phyloP scores from a whole-genome alignment of 2,888 invertebrate genomes.

The Drosophila mulleri region DNA sequence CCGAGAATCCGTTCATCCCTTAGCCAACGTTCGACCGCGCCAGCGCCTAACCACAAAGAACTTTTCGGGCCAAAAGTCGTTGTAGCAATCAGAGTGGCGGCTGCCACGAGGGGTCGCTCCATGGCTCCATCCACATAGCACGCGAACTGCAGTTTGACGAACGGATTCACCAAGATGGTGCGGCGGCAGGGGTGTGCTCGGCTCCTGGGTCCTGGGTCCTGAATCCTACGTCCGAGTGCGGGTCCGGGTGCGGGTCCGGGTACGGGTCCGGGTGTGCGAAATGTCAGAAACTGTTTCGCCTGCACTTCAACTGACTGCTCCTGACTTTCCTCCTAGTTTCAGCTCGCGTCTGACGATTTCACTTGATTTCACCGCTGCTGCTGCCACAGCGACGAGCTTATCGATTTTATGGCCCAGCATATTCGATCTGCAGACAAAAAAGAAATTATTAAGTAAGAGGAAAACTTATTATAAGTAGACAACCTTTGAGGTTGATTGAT shows the following conservation, averaged over 20 bases:
- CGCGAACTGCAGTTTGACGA: slow-evolving; percentile 21
- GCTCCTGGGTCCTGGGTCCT: too few species aligned
- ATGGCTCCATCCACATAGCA: not conserved
- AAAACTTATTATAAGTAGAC: not conserved
- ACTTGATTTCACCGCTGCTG: slow-evolving; percentile 13
- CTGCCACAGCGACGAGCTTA: slow-evolving; percentile 37
- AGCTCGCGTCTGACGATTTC: slow-evolving; percentile 46
- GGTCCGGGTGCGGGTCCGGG: not conserved
- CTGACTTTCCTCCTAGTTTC: slow-evolving; percentile 58
- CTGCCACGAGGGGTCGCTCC: not conserved
- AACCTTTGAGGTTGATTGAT: not conserved
- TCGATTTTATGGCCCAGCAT: slow-evolving; percentile 23
- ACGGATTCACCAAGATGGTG: slow-evolving; percentile 8
- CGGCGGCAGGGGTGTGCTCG: too few species aligned
- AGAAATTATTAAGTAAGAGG: not conserved
- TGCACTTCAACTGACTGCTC: slow-evolving; percentile 66
- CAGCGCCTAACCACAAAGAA: slow-evolving; percentile 71
- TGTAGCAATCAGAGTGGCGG: slow-evolving; percentile 69
- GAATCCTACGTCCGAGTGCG: not conserved
- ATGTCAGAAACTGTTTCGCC: slow-evolving; percentile 71
- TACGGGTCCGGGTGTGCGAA: slow-evolving; percentile 51
- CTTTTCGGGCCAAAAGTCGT: slow-evolving; percentile 73
- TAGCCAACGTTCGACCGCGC: slow-evolving; percentile 26
- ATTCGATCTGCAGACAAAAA: not conserved
- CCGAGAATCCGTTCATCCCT: slow-evolving; percentile 56